These are phyloP conservation scores for Ceratosolen solmsi DNA, from an alignment of 1,140 invertebrate species.

Conservation along the genomic window DNA sequence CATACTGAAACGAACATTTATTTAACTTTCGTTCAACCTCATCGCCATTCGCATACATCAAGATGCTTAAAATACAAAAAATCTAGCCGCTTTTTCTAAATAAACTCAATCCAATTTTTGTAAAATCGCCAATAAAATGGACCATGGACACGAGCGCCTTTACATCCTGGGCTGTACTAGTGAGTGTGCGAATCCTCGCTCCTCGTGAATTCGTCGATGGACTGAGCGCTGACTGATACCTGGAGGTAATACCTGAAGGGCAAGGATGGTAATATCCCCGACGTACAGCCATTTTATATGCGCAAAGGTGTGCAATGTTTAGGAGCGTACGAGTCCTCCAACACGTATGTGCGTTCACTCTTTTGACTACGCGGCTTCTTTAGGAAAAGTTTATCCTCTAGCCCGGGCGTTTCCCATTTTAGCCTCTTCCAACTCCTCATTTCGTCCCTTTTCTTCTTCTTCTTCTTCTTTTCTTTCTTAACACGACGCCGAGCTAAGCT, in stretches of 20 bases:
- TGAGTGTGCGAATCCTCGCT: background rate
- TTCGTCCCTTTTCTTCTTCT: background rate
- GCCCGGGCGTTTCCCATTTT: background rate
- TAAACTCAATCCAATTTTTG: background rate
- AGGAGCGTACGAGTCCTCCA: background rate
- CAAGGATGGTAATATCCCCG: background rate
- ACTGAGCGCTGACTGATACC: background rate
- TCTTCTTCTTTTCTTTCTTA: background rate
- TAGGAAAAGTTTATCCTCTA: constrained; percentile 33
- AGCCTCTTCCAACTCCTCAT: background rate
- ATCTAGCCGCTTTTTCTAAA: too few relatives aligned
- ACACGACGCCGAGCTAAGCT: background rate
- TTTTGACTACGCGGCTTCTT: constrained; percentile 5
- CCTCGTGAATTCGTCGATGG: background rate
- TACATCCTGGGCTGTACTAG: background rate
- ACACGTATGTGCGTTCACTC: background rate
- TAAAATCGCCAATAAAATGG: background rate
- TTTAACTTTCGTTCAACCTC: too few relatives aligned
- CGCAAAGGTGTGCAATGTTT: background rate
- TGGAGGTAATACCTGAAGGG: background rate
- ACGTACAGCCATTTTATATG: too few relatives aligned
- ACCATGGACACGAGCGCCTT: background rate
- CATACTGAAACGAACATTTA: too few relatives aligned
- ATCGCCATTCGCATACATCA: too few relatives aligned
- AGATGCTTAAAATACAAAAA: too few relatives aligned